phyloP scores from a whole-genome alignment of 2,113 vertebrate genomes.

The Dunckerocampus dactyliophorus region DNA sequence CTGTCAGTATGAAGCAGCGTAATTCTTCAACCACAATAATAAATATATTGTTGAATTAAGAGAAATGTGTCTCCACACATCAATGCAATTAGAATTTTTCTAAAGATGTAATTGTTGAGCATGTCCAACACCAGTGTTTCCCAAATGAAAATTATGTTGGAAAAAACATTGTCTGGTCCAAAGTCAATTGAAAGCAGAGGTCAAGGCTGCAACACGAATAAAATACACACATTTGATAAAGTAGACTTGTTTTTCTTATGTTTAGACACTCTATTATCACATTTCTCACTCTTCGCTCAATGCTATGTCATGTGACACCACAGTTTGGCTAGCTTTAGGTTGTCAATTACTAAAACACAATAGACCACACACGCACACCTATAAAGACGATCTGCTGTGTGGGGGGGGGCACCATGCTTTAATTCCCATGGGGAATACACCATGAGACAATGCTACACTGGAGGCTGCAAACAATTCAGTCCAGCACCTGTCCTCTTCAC shows the following conservation, averaged over 20 bases:
- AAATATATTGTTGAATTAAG: no score
- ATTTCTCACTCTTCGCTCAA: slow-evolving; percentile 11
- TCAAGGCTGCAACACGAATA: neutral
- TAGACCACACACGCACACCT: slow-evolving; percentile 17
- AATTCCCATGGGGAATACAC: slow-evolving; percentile 17
- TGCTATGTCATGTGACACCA: slow-evolving; percentile 56
- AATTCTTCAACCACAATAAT: no score
- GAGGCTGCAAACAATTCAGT: slow-evolving; percentile 9
- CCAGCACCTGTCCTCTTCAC: no score
- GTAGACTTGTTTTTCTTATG: neutral
- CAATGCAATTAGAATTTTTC: no score
- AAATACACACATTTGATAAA: neutral
- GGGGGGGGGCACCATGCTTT: slow-evolving; percentile 27
- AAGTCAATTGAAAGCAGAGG: slow-evolving; percentile 4
- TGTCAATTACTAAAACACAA: slow-evolving; percentile 55
- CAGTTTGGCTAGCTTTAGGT: slow-evolving; percentile 31
- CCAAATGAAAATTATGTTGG: no score
- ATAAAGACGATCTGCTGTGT: slow-evolving; percentile 12
- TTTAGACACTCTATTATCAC: slow-evolving; percentile 8
- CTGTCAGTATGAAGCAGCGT: no score
- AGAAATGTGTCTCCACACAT: no score
- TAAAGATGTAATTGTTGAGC: no score
- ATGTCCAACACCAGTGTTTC: no score
- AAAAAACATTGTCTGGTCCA: slow-evolving; percentile 4
- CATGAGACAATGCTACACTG: slow-evolving; percentile 27